These are phyloP conservation scores for Drosophila takahashii DNA, from an alignment of 1,140 invertebrate genomes.

Conservation along the genomic window DNA sequence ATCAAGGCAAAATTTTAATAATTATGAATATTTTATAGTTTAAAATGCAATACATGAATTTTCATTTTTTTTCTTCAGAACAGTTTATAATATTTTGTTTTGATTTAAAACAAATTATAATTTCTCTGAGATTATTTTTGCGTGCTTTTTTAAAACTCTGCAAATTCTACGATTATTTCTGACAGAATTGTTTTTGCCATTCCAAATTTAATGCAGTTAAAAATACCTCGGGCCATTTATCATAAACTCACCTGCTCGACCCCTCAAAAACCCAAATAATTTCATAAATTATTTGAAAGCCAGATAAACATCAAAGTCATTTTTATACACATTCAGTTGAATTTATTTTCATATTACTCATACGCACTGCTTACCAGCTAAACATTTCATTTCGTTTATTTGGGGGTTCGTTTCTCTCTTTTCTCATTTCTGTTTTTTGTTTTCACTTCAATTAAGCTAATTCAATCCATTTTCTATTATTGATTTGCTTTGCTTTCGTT, in stretches of 20 bases:
- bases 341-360: constrained; percentile 75
- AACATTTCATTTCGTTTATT: constrained; percentile 47
- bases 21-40: too few relatives aligned
- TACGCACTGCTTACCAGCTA: constrained; percentile 70
- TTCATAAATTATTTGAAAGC: constrained; percentile 1
- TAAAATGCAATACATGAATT: too few relatives aligned
- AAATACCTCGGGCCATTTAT: not conserved
- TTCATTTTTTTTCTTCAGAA: too few relatives aligned
- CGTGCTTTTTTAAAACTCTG: not conserved
- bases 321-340: constrained; percentile 71
- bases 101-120: not conserved
- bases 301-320: constrained; percentile 8
- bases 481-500: constrained; percentile 52
- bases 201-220: not conserved
- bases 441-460: constrained; percentile 71
- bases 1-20: too few relatives aligned
- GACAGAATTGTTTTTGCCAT: too few relatives aligned
- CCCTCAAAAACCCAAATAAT: not conserved
- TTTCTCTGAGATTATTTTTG: not conserved
- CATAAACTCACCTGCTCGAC: not conserved
- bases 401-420: constrained; percentile 24
- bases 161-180: not conserved
- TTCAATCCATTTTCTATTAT: constrained; percentile 70
- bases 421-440: constrained; percentile 3
- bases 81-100: too few relatives aligned